Conservation (phyloP, 1,140 invertebrate genomes). For the Lordiphosa mommai region DNA sequence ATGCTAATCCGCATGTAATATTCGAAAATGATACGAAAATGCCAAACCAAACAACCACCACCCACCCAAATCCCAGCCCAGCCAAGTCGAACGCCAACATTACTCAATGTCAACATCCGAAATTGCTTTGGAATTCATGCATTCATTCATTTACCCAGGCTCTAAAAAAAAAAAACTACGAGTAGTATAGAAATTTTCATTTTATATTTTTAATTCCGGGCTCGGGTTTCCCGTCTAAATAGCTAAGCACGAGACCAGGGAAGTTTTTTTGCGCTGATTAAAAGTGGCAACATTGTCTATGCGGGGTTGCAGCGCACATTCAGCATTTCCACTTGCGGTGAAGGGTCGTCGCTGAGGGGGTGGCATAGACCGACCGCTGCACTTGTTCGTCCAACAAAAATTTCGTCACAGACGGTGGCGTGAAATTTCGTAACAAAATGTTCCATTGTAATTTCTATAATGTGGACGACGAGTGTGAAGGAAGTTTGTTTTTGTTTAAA, state of each 20-base stretch:
- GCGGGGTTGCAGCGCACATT: constrained; percentile 24
- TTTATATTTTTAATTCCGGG: constrained; percentile 57
- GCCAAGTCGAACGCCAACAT: constrained; percentile 47
- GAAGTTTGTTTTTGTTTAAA: constrained; percentile 74
- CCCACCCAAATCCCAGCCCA: constrained; percentile 7
- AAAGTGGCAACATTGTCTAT: constrained; percentile 57
- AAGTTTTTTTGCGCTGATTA: constrained; percentile 59
- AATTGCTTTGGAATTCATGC: constrained; percentile 77
- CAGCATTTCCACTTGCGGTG: constrained; percentile 46
- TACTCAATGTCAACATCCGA: constrained; percentile 75
- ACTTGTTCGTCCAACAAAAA: constrained; percentile 54
- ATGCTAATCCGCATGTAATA: constrained; percentile 79
- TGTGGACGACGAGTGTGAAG: constrained; percentile 39
- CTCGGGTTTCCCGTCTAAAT: constrained; percentile 46
- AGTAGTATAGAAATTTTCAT: constrained; percentile 68
- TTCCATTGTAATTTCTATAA: constrained; percentile 73
- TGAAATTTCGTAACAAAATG: constrained; percentile 80
- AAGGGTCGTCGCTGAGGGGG: constrained; percentile 10
- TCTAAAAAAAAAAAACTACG: constrained; percentile 47
- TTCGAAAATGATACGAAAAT: constrained; percentile 78
- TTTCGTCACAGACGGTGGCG: constrained; percentile 79
- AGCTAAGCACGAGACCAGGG: constrained; percentile 47
- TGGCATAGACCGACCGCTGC: constrained; percentile 19
- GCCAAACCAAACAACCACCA: constrained; percentile 71
- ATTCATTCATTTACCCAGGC: constrained; percentile 44